Evolutionary conservation across 92 coral and sea anemone genomes (phyloP).

Genomic region (Parazoanthus swiftii): DNA sequence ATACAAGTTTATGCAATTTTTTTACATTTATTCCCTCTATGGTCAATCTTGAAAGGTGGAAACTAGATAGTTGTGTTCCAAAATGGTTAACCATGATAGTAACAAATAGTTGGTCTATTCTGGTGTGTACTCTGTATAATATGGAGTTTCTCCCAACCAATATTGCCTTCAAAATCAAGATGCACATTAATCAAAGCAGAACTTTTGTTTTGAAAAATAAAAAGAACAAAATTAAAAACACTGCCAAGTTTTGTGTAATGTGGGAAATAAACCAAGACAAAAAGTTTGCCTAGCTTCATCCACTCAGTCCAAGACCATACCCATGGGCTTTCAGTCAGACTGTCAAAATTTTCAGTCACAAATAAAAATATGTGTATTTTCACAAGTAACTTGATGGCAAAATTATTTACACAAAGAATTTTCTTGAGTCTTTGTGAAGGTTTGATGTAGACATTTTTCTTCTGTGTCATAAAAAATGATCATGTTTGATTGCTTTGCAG

Average conservation of each 20-base stretch:
- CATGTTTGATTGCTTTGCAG: slow-evolving; percentile 24
- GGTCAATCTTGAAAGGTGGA: not conserved
- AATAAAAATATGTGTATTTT: slow-evolving; percentile 20
- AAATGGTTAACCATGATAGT: slow-evolving; percentile 23
- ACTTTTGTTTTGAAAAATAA: slow-evolving; percentile 10
- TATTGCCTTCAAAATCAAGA: slow-evolving; percentile 23
- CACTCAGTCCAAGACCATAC: slow-evolving; percentile 23
- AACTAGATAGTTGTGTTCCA: slow-evolving; percentile 21
- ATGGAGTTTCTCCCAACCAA: slow-evolving; percentile 23
- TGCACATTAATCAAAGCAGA: slow-evolving; percentile 21
- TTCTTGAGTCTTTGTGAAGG: slow-evolving; percentile 14
- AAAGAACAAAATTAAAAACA: slow-evolving; percentile 12
- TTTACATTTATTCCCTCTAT: slow-evolving; percentile 22
- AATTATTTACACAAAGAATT: not conserved
- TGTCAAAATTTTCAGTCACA: slow-evolving; percentile 20
- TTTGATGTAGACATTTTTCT: slow-evolving; percentile 22
- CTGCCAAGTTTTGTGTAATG: slow-evolving; percentile 16
- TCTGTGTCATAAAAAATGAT: slow-evolving; percentile 22
- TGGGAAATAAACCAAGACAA: not conserved
- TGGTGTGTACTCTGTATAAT: slow-evolving; percentile 20
- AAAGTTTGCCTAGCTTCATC: not conserved
- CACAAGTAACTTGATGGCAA: slow-evolving; percentile 24
- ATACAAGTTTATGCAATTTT: slow-evolving; percentile 21
- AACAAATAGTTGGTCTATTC: slow-evolving; percentile 23
- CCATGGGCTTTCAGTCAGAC: slow-evolving; percentile 24